Evolutionary conservation across 2,797 vertebrate species (phyloP).

Genomic region (Sebastes goodei): DNA sequence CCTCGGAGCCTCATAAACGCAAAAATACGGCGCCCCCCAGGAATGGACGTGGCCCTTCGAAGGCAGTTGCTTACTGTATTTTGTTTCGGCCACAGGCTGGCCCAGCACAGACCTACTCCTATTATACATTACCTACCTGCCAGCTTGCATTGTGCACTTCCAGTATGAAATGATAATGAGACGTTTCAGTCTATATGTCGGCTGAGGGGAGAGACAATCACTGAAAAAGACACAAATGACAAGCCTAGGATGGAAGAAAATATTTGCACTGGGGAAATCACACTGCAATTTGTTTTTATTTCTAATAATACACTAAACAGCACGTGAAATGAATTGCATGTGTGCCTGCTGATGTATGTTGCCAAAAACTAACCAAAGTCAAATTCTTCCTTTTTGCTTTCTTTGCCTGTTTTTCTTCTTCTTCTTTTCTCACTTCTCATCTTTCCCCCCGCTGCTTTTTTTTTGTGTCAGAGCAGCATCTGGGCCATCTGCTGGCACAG

Average conservation of each 20-base stretch:
- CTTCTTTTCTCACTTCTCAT: conserved; percentile 40
- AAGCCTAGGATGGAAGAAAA: conserved; percentile 11
- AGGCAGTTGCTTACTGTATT: neutral
- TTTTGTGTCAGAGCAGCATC: conserved; percentile 29
- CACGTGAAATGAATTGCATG: conserved; percentile 56
- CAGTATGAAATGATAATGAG: neutral
- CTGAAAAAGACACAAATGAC: conserved; percentile 17
- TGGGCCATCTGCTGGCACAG: conserved; percentile 51
- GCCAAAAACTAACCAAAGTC: conserved; percentile 57
- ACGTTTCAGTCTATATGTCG: neutral
- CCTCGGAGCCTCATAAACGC: neutral
- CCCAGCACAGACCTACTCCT: neutral
- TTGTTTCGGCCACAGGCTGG: neutral
- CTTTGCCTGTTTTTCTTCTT: conserved; percentile 39
- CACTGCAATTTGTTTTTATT: conserved; percentile 55
- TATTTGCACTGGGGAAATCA: conserved; percentile 32
- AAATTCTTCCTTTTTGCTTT: conserved; percentile 41
- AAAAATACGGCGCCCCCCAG: neutral
- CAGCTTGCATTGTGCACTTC: conserved; percentile 5
- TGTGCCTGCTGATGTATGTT: conserved; percentile 41
- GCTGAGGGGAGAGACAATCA: neutral
- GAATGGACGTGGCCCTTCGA: neutral
- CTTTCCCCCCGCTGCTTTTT: conserved; percentile 26
- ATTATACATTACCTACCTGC: neutral
- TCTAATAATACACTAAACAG: conserved; percentile 55